These are phyloP conservation scores for Lanius collurio DNA, from an alignment of 2,113 vertebrate species.

Conservation along the genomic window DNA sequence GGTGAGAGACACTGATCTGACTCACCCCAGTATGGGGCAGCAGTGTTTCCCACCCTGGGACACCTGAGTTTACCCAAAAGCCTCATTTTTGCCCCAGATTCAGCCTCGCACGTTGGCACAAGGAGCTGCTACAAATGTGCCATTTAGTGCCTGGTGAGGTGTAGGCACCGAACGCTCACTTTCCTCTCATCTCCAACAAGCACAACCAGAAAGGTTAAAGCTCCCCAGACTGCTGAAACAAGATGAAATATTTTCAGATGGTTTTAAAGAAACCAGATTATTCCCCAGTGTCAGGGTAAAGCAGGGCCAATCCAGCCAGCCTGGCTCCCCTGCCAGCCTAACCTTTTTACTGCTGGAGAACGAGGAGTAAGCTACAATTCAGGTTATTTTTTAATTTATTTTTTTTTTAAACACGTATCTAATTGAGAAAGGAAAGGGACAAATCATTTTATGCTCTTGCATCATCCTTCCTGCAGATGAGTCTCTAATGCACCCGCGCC, in stretches of 20 bases:
- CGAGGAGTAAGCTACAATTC: constrained; percentile 65
- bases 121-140: rapidly evolving
- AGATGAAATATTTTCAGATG: constrained; percentile 56
- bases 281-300: constrained; percentile 54
- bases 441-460: constrained; percentile 34
- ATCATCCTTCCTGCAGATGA: constrained; percentile 49
- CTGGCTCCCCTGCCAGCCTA: constrained; percentile 65
- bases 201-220: constrained; percentile 13
- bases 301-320: constrained; percentile 42
- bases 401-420: neutral
- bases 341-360: constrained; percentile 69
- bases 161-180: neutral
- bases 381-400: neutral
- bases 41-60: neutral
- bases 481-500: neutral
- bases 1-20: neutral
- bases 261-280: constrained; percentile 59
- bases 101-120: neutral
- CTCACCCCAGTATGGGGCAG: rapidly evolving
- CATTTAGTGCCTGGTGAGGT: neutral
- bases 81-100: neutral
- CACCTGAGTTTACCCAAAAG: neutral
- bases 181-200: neutral
- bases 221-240: constrained; percentile 38
- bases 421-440: constrained; percentile 38